Conservation (phyloP, 2,888 invertebrate species). For the Mythimna albipuncta region DNA sequence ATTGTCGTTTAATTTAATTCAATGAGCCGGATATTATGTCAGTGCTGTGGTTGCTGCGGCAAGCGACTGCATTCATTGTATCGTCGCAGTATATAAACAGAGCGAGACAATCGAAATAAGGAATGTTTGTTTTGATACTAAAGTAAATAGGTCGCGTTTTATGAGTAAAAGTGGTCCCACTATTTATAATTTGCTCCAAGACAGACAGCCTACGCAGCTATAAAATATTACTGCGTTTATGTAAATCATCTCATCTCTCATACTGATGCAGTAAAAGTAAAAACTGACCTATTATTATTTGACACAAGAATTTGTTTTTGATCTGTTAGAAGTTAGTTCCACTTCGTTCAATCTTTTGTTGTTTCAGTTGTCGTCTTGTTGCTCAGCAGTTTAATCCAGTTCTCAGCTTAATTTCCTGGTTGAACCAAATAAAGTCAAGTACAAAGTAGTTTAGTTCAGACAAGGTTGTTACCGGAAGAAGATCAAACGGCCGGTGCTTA, state of each 20-base stretch:
- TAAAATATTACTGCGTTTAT: not conserved
- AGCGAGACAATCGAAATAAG: slow-evolving; percentile 64
- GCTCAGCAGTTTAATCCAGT: slow-evolving; percentile 38
- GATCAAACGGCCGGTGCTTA: slow-evolving; percentile 48
- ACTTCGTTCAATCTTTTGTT: slow-evolving; percentile 4
- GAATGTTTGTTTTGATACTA: slow-evolving; percentile 48
- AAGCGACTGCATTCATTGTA: slow-evolving; percentile 65
- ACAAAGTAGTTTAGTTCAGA: slow-evolving; percentile 48
- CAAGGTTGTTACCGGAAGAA: slow-evolving; percentile 58
- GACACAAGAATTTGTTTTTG: not conserved
- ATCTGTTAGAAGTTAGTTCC: slow-evolving; percentile 20
- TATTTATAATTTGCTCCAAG: not conserved
- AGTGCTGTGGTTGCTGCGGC: slow-evolving; percentile 53
- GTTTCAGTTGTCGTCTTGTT: slow-evolving; percentile 20
- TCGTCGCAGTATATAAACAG: slow-evolving; percentile 66
- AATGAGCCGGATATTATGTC: slow-evolving; percentile 47
- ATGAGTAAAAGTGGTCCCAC: slow-evolving; percentile 2
- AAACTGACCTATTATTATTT: not conserved
- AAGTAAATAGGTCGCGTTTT: slow-evolving; percentile 37
- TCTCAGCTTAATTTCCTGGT: slow-evolving; percentile 51
- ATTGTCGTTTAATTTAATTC: slow-evolving; percentile 47
- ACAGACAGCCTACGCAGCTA: not conserved
- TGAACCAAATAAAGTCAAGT: slow-evolving; percentile 50
- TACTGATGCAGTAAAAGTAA: not conserved
- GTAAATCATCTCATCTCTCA: not conserved